These are phyloP conservation scores for Colistium nudipinnis DNA, from an alignment of 2,113 vertebrate species.

Conservation along the genomic window DNA sequence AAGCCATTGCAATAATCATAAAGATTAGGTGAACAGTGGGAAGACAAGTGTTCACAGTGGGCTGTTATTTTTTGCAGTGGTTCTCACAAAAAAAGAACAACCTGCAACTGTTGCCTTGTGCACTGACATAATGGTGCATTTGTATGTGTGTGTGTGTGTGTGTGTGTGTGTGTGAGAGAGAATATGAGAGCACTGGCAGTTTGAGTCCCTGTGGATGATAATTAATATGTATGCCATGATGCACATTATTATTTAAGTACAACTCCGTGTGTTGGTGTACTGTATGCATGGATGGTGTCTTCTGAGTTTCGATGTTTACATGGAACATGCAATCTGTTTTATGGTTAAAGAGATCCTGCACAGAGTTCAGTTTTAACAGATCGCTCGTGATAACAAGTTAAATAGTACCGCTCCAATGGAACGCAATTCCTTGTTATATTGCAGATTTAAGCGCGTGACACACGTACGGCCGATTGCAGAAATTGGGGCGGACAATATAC, in stretches of 20 bases:
- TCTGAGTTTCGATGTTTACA: not conserved
- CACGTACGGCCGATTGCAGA: not conserved
- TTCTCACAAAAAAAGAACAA: constrained; percentile 61
- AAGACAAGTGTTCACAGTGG: constrained; percentile 80
- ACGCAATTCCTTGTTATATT: not conserved
- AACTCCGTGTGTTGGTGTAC: not conserved
- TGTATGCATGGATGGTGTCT: not conserved
- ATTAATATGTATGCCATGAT: not conserved
- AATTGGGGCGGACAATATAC: not conserved
- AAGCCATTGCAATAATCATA: constrained; percentile 81
- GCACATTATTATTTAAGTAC: not conserved
- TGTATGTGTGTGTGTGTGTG: not conserved
- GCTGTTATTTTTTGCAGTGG: constrained; percentile 73
- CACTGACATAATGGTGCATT: constrained; percentile 31
- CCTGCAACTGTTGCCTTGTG: constrained; percentile 43
- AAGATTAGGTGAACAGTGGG: constrained; percentile 79
- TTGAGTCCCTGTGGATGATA: not conserved
- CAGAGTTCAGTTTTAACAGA: not conserved
- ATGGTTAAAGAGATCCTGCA: not conserved
- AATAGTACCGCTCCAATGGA: not conserved
- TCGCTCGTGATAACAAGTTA: not conserved
- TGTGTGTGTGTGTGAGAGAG: too few relatives aligned
- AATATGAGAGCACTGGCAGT: not conserved
- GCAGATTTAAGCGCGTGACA: not conserved
- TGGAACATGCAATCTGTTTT: not conserved